A percentile compares a stretch with the other conserved stretches of the same genome.
These are phyloP conservation scores for Rotaria magnacalcarata DNA, from an alignment of 2,888 invertebrate species.

Conservation along the genomic window DNA sequence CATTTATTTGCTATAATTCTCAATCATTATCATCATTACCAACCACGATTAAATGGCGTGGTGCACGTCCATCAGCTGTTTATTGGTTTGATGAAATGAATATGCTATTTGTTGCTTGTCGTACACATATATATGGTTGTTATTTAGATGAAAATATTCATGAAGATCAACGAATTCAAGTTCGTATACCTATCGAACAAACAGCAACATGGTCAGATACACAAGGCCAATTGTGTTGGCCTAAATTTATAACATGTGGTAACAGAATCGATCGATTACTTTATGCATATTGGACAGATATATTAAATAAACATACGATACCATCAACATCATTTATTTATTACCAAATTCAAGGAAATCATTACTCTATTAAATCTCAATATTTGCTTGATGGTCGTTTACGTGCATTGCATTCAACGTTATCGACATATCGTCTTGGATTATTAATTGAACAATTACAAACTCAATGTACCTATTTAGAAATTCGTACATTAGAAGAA, in stretches of 20 bases:
- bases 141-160: neutral
- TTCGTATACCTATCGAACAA: slow-evolving; percentile 1
- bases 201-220: neutral
- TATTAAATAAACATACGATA: neutral
- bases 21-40: neutral
- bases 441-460: neutral
- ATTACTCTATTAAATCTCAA: neutral
- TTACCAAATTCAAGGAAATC: neutral
- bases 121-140: slow-evolving; percentile 31
- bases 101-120: slow-evolving; percentile 28
- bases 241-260: neutral
- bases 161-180: neutral
- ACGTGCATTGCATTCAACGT: slow-evolving; percentile 15
- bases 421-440: neutral
- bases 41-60: slow-evolving; percentile 13
- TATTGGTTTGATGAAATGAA: slow-evolving; percentile 32
- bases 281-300: neutral
- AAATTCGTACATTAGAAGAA: slow-evolving; percentile 25
- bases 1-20: slow-evolving; percentile 25
- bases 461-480: neutral
- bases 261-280: neutral
- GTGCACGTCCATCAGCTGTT: slow-evolving; percentile 7
- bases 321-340: neutral
- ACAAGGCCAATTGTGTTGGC: neutral
- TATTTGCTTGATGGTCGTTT: neutral